phyloP scores from a whole-genome alignment of 2,888 invertebrate genomes.

The Dynastes hyllus region DNA sequence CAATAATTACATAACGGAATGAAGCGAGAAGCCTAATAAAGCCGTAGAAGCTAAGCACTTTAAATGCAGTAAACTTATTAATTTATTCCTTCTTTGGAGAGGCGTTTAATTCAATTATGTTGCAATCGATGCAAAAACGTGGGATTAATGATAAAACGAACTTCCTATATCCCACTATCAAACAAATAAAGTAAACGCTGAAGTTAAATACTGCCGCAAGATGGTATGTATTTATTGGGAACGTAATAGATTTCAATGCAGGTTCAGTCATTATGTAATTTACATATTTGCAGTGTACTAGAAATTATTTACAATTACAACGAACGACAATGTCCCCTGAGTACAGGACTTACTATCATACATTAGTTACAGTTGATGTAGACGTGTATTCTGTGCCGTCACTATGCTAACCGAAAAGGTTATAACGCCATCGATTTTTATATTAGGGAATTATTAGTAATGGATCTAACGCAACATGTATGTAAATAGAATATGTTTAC shows the following conservation, averaged over 20 bases:
- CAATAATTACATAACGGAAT: conserved; percentile 17
- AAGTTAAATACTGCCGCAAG: neutral
- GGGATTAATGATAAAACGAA: conserved; percentile 30
- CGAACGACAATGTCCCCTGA: neutral
- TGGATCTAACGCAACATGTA: conserved; percentile 9
- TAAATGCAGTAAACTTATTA: conserved; percentile 38
- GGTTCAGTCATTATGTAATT: neutral
- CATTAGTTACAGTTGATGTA: too few species aligned
- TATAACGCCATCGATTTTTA: conserved; percentile 29
- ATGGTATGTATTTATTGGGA: neutral
- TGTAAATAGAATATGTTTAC: neutral
- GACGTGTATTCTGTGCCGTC: neutral
- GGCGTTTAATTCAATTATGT: conserved; percentile 34
- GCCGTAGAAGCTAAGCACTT: conserved; percentile 37
- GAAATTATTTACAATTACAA: conserved; percentile 1
- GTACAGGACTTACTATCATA: too few species aligned
- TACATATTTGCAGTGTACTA: neutral
- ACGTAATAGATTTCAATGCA: neutral
- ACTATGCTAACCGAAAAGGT: neutral
- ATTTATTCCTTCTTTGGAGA: conserved; percentile 43
- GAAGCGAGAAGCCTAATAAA: conserved; percentile 18
- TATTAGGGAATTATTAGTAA: conserved; percentile 34
- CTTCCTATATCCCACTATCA: conserved; percentile 30
- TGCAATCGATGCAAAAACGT: conserved; percentile 20
- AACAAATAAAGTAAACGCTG: conserved; percentile 1